Base-by-base conservation (phyloP, 2,113 vertebrate species). In the Dolichallabes microphthalmus region DNA sequence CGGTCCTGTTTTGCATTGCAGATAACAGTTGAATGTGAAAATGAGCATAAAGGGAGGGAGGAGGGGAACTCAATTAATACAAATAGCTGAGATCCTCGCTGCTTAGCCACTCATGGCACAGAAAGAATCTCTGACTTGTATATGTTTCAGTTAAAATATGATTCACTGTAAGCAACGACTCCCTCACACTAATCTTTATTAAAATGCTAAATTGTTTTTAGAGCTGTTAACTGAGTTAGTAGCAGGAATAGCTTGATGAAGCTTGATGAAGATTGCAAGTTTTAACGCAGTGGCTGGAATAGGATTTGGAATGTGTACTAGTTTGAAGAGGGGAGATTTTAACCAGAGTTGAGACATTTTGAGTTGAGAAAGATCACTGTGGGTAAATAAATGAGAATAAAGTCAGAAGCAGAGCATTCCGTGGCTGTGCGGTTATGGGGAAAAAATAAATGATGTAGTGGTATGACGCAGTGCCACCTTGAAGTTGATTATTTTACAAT, bases 1-100 rank as follows among this genome's bases (percentile, higher is more conserved):
- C 85, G 88, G 88, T 74, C 91, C 93, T 94, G 86, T 92, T 95
- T 95, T 95, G 94, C 94, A 95, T 94, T 95, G 93, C 93, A 94
- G 93, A 94, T 95, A 93, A 91, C 92, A 60, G 91, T 90, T 89
- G 87, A 90, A 90, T 88, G 89, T 88, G 88, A 85, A 89, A 87
- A 82, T 30, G 78, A 87, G 88, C 90, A 71, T 85, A 86, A 89
- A 86, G 86, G 84, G 69, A 76, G 78, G 85, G 87, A 71, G 27
- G 35, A 80, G 73, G 64, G 86, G 89, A 90, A 85, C 82, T 91
- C 90, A 93, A 94, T 93, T 93, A 92, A 94, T 92, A 93, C 89
- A 93, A 93, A 93, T 90, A 94, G 92, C 88, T 89, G 82, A 90
- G 89, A 93, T 90, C 87, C 86, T 89, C 45, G 1, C 82, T 88